phyloP scores from a whole-genome alignment of 2,888 invertebrate species.

The Caenorhabditis parvicauda region DNA sequence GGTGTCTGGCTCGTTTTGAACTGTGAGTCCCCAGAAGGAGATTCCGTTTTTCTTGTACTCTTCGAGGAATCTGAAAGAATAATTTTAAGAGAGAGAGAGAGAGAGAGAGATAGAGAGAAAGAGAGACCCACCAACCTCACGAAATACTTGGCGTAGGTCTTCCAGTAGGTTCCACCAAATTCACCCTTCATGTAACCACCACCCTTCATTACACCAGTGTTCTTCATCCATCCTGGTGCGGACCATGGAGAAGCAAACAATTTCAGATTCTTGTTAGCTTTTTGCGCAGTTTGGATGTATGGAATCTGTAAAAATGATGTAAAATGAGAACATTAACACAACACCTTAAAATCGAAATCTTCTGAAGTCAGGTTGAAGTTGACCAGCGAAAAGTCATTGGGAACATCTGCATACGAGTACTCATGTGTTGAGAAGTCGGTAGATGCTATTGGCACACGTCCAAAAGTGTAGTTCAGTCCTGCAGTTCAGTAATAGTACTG shows the following conservation, averaged over 20 bases:
- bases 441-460: slow-evolving; percentile 80
- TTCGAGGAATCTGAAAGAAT: slow-evolving; percentile 73
- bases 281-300: slow-evolving; percentile 34
- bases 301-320: slow-evolving; percentile 48
- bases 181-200: slow-evolving; percentile 23
- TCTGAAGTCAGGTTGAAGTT: slow-evolving; percentile 72
- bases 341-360: slow-evolving; percentile 73
- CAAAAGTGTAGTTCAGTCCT: slow-evolving; percentile 65
- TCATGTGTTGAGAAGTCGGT: slow-evolving; percentile 79
- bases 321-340: too few species aligned
- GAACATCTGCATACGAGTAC: slow-evolving; percentile 77
- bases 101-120: too few species aligned
- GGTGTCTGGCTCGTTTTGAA: slow-evolving; percentile 74
- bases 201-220: slow-evolving; percentile 64
- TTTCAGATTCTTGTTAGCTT: slow-evolving; percentile 44
- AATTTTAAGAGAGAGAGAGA: too few species aligned
- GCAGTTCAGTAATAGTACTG: too few species aligned
- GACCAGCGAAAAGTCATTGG: slow-evolving; percentile 66
- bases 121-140: slow-evolving; percentile 67
- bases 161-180: slow-evolving; percentile 50
- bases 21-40: slow-evolving; percentile 77
- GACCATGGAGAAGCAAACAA: slow-evolving; percentile 69
- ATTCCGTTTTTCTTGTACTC: slow-evolving; percentile 72
- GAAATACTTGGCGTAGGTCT: slow-evolving; percentile 74
- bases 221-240: slow-evolving; percentile 70